Evolutionary conservation across 2,888 invertebrate genomes (phyloP), one percentile per base, ranked within the genome.

Genomic region (Molanna angustata): DNA sequence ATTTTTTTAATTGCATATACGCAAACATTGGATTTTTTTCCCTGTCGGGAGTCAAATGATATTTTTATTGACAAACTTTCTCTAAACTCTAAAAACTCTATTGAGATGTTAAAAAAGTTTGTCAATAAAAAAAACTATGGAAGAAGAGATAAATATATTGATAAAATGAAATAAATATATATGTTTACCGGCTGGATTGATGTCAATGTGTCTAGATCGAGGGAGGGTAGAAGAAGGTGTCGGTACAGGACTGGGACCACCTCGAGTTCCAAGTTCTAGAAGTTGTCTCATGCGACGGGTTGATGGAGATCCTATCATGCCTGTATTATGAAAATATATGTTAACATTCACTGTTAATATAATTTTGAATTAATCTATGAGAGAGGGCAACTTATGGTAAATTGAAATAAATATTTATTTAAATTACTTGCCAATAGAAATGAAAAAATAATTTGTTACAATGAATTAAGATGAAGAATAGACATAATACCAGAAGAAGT

Each of bases 131-230:
- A n/a, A n/a, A n/a, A n/a, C n/a, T n/a, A n/a, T n/a, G n/a, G n/a
- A n/a, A n/a, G n/a, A n/a, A n/a, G n/a, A n/a, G n/a, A n/a, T n/a
- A n/a, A n/a, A n/a, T n/a, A n/a, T n/a, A n/a, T n/a, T n/a, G n/a
- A n/a, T n/a, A n/a, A n/a, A n/a, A n/a, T n/a, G n/a, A n/a, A n/a
- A n/a, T n/a, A n/a, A n/a, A n/a, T n/a, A n/a, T n/a, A n/a, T n/a
- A n/a, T n/a, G n/a, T n/a, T 65, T 63, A 86, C 87, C 91, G 65
- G 89, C 92, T 65, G 92, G 90, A 78, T 93, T 93, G 62, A 93
- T 92, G 70, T 93, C 92, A 61, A 93, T 79, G 66, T 87, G 84
- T 65, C 85, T 77, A 69, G 85, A 87, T 65, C 87, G 79, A 35
- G 85, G 86, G 65, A 90, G 80, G 46, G 89, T 84, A 13, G 90